A percentile compares a stretch with the other conserved stretches of the same genome.
These are phyloP conservation scores for Philereme vetulata DNA, from an alignment of 2,888 invertebrate species.

Conservation along the genomic window DNA sequence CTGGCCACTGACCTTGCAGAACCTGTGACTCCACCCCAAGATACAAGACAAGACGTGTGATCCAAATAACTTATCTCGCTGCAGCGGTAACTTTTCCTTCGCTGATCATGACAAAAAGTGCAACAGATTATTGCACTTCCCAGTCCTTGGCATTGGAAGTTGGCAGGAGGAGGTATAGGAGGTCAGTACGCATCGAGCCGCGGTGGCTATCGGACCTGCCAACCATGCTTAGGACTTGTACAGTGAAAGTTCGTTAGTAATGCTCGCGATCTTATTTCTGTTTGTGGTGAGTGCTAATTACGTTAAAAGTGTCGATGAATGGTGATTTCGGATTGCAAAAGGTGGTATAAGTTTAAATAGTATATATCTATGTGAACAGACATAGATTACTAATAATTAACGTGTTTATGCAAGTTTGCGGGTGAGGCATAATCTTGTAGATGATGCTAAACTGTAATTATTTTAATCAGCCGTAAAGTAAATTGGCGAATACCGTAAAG, in stretches of 20 bases:
- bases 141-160: slow-evolving; percentile 67
- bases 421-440: background rate
- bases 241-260: slow-evolving; percentile 81
- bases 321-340: slow-evolving; percentile 51
- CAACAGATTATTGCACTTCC: slow-evolving; percentile 51
- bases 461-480: background rate
- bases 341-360: slow-evolving; percentile 33
- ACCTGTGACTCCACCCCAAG: too few species aligned
- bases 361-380: background rate
- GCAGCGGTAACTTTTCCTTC: slow-evolving; percentile 63
- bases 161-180: slow-evolving; percentile 22
- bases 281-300: slow-evolving; percentile 81
- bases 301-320: slow-evolving; percentile 67
- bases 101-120: slow-evolving; percentile 51
- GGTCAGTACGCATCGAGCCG: slow-evolving; percentile 67
- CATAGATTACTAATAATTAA: background rate
- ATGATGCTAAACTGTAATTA: too few species aligned
- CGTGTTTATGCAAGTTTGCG: background rate
- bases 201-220: slow-evolving; percentile 58
- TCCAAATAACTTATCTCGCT: slow-evolving; percentile 45
- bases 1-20: too few species aligned
- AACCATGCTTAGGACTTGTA: slow-evolving; percentile 66
- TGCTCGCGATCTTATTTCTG: slow-evolving; percentile 78
- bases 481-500: background rate
- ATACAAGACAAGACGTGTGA: slow-evolving; percentile 15